Conservation (phyloP, 2,113 vertebrate genomes). For the Pagrus major region DNA sequence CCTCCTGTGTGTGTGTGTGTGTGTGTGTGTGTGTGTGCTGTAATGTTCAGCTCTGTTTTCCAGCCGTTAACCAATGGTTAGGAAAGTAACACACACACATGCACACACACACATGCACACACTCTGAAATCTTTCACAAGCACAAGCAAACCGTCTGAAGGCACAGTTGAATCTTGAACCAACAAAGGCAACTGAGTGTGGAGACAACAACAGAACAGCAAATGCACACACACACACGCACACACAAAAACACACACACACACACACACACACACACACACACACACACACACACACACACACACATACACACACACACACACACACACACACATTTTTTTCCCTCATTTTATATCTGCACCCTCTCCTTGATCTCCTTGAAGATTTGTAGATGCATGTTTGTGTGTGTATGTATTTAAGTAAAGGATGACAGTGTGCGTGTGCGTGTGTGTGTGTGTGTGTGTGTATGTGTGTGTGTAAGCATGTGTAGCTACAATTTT, state of each 20-base stretch:
- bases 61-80: background rate
- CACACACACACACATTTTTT: background rate
- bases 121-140: conserved; percentile 44
- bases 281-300: background rate
- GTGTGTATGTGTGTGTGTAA: background rate
- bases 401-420: background rate
- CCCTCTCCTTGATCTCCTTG: background rate
- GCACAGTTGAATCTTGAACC: conserved; percentile 11
- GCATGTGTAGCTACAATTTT: background rate
- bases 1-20: background rate
- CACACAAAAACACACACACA: conserved; percentile 1
- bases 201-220: background rate
- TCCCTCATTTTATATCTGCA: background rate
- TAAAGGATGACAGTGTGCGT: background rate
- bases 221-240: background rate
- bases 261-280: conserved; percentile 9
- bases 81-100: background rate
- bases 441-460: conserved; percentile 2
- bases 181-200: background rate
- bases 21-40: background rate
- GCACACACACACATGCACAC: conserved; percentile 5
- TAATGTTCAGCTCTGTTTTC: background rate
- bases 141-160: conserved; percentile 7
- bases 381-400: background rate
- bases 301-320: background rate